Evolutionary conservation across 2,113 vertebrate genomes (phyloP), one percentile per base, ranked within the genome.

Genomic region (Acrocephalus kingi): DNA sequence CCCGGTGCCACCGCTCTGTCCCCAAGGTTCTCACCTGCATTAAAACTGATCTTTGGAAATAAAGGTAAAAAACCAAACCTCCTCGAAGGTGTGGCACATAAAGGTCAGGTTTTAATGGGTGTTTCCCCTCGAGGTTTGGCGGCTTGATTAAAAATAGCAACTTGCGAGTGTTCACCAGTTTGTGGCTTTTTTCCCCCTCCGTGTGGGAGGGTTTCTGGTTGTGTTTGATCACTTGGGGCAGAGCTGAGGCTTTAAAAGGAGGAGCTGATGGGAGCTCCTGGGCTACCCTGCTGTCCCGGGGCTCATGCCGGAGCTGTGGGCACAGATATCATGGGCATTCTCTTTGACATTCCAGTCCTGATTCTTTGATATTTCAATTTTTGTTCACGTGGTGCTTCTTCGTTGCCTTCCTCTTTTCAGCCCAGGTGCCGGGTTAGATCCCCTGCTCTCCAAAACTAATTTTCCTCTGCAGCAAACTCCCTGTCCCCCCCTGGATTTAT

Each of bases 1-100:
- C 8, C 9, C 31, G 28, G 79, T 68, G 87, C 1, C 56, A 7
- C 72, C 56, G 19, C 49, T 9, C 31, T 7, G 78, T 9, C 15
- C 25, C 72, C 55, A 27, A 15, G 51, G 12, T 6, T 51, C 21
- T 2, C 43, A 13, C 7, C 48, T 39, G 9, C 17, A 0, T 31
- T 37, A 37, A 66, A 74, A 6, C 3, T 2, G 33, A 18, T 10
- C 41, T 55, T 31, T 31, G 63, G 21, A 2, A 31, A 41, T 9
- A 2, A 14, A 22, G 23, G 48, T 7, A 1, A 37, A 74, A 51
- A 33, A 4, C 1, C 0, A 27, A 33, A 23, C 3, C 35, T 28
- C 22, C 56, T 28, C 0, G 56, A 24, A 71, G 37, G 77, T 13
- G 59, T 59, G 4, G 15, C 52, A 2, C 11, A 0, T 3, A 7